Evolutionary conservation across 1,140 invertebrate genomes (phyloP).

Genomic region (Dendroctonus ponderosae): DNA sequence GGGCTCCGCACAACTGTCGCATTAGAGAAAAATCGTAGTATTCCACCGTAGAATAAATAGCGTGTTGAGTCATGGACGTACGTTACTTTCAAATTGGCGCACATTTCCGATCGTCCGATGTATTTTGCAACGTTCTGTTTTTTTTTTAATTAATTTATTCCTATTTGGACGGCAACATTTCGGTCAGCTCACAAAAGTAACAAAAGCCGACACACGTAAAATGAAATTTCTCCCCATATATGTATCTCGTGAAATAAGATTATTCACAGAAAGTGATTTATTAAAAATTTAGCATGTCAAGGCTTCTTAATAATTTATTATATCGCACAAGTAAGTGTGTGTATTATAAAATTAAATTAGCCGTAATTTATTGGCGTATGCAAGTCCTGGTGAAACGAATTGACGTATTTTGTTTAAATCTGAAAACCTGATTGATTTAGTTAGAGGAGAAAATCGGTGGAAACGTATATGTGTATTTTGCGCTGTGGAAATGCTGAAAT

Average conservation of each 20-base stretch:
- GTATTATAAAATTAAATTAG: constrained; percentile 33
- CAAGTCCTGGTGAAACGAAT: no score
- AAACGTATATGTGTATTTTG: no score
- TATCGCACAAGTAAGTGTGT: constrained; percentile 22
- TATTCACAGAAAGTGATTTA: constrained; percentile 33
- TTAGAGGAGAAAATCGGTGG: no score
- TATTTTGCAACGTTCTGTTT: constrained; percentile 1
- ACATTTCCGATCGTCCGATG: constrained; percentile 1
- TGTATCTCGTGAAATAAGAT: constrained; percentile 33
- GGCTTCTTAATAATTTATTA: constrained; percentile 24
- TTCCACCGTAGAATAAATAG: not conserved
- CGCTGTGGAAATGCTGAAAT: no score
- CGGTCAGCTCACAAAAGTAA: constrained; percentile 23
- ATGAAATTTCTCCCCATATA: constrained; percentile 35
- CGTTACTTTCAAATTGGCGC: not conserved
- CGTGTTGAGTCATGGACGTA: not conserved
- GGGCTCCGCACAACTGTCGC: no score
- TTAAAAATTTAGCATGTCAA: constrained; percentile 33
- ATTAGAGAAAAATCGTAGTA: not conserved
- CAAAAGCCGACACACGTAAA: constrained; percentile 28
- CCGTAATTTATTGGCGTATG: constrained; percentile 23
- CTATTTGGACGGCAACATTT: constrained; percentile 29
- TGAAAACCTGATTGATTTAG: not conserved
- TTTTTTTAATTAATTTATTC: constrained; percentile 29
- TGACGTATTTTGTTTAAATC: no score